Evolutionary conservation across 2,888 invertebrate species (phyloP), one percentile per base, ranked within the genome.

Genomic region (Anorthoa munda): DNA sequence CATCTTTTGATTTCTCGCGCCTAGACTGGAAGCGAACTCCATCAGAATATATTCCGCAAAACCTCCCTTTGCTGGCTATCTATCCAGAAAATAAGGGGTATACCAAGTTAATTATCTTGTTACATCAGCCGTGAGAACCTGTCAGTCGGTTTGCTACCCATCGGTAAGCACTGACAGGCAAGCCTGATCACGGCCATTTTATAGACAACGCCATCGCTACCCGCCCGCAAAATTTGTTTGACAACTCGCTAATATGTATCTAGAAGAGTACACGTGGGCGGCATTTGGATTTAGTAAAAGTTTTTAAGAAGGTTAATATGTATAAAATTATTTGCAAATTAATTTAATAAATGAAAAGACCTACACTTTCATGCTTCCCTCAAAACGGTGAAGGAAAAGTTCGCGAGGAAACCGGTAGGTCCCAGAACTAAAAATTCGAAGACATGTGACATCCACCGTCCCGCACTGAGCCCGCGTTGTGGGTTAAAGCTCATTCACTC

Each of bases 201-300:
- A 84, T 76, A 83, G 79, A 85, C 76, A 67, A 18, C 64, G 58
- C 74, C 59, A 66, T 60, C 65, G 68, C 56, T 60, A 59, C 2
- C 61, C 71, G 23, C 12, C 67, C 75, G 70, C 66, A 50, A 85
- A 85, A 85, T 86, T 75, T 39, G 63, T 82, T 86, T 86, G 87
- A 86, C 82, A 72, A 61, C 53, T 75, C 18, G 59, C 72, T 86
- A 73, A 73, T 71, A 68, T 31, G 63, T 63, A 66, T 21, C 26
- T 66, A 9, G 46, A 66, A 17, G 15, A 39, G 7, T 26, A 77
- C 21, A 77, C 21, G 64, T 60, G 59, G 39, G 48, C 12, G 4
- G 21, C 21, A 51, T 31, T 13, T 26, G 18, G 4, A 46, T 68
- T 77, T n/a, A 13, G 21, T 12, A 7, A 18, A 1, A 18, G 9